Evolutionary conservation across 1,140 invertebrate genomes (phyloP).

Genomic region (Drosophila seguyi): DNA sequence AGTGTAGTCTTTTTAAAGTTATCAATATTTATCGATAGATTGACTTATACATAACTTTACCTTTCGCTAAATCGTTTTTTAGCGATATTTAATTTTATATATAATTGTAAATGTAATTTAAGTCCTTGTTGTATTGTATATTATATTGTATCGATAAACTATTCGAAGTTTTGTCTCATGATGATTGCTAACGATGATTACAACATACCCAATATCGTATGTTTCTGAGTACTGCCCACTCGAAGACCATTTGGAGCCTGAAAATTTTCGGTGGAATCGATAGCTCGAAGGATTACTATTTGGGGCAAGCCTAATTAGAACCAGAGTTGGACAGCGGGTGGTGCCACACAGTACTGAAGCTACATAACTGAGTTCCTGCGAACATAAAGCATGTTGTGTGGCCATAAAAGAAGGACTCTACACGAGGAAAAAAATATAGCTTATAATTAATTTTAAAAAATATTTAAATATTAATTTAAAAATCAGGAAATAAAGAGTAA

Average conservation of each 20-base stretch:
- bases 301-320: constrained; percentile 14
- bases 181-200: no score
- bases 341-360: neutral
- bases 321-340: neutral
- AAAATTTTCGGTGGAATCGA: neutral
- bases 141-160: no score
- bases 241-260: neutral
- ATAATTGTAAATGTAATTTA: neutral
- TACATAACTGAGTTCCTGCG: neutral
- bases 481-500: neutral
- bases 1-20: neutral
- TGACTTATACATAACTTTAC: no score
- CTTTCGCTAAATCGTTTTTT: no score
- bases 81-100: neutral
- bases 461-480: neutral
- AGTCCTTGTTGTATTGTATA: no score
- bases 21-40: neutral
- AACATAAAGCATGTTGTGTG: constrained; percentile 2
- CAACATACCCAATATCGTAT: neutral
- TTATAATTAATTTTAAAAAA: neutral
- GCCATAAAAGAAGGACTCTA: neutral
- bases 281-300: neutral
- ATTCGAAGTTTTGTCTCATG: no score
- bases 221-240: neutral
- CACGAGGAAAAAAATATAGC: neutral